Evolutionary conservation across 1,140 invertebrate species (phyloP).

Genomic region (Drosophila prosaltans): DNA sequence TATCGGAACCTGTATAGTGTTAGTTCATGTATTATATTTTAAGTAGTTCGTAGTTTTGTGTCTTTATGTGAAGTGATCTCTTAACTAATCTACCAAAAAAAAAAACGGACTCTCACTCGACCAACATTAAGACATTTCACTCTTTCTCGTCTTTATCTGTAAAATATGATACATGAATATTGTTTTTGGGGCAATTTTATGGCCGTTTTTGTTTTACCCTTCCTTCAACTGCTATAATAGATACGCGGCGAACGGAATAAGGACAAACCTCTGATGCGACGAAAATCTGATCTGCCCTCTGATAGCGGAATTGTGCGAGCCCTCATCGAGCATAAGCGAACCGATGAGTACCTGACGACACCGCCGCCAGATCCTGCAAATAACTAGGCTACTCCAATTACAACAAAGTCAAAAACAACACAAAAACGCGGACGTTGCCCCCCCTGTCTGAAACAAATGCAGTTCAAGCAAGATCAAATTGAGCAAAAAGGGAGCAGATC

Average conservation of each 20-base stretch:
- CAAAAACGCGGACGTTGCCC: conserved; percentile 28
- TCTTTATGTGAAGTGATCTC: neutral
- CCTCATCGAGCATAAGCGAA: conserved; percentile 94
- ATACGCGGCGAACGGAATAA: conserved; percentile 85
- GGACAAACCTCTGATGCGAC: conserved; percentile 93
- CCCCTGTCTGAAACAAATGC: neutral
- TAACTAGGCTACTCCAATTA: conserved; percentile 46
- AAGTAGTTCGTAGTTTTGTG: neutral
- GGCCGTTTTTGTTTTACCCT: conserved; percentile 52
- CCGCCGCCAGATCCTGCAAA: conserved; percentile 88
- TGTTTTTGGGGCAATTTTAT: conserved; percentile 34
- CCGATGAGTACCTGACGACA: conserved; percentile 91
- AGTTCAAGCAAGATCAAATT: conserved; percentile 7
- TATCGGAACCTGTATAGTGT: too few species aligned
- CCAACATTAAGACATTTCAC: neutral
- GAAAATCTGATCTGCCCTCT: conserved; percentile 97
- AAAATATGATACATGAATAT: conserved; percentile 13
- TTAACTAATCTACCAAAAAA: neutral
- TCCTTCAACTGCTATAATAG: conserved; percentile 54
- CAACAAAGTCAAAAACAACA: conserved; percentile 11
- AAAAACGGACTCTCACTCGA: neutral
- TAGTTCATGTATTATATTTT: neutral
- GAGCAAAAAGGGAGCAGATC: conserved; percentile 16
- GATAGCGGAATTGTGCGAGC: conserved; percentile 95
- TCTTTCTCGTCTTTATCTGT: neutral